Evolutionary conservation across 2,888 invertebrate genomes (phyloP).

Genomic region (Mycogona germanica): DNA sequence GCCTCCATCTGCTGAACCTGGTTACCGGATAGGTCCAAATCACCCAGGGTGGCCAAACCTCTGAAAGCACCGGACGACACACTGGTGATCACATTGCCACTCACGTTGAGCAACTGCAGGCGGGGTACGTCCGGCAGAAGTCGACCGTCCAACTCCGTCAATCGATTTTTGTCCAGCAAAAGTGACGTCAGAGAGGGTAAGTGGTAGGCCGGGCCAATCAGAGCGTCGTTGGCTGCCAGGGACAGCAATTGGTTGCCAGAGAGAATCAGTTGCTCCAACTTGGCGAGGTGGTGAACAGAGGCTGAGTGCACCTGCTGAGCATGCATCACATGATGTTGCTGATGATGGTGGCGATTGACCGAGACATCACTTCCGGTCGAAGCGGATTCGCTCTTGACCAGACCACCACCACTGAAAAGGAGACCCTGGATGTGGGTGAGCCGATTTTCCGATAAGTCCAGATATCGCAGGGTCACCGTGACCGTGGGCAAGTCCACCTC

Average conservation of each 20-base stretch:
- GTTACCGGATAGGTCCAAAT: slow-evolving; percentile 73
- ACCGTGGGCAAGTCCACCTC: too few species aligned
- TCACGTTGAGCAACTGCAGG: slow-evolving; percentile 62
- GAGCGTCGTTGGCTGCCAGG: neutral
- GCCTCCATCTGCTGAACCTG: slow-evolving; percentile 56
- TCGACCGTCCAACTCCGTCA: slow-evolving; percentile 52
- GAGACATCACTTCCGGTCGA: too few species aligned
- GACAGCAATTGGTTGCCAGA: neutral
- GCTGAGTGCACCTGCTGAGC: neutral
- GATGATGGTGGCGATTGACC: too few species aligned
- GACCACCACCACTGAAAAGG: too few species aligned
- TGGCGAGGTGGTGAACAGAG: neutral
- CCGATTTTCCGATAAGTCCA: too few species aligned
- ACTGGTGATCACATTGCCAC: slow-evolving; percentile 55
- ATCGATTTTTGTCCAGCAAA: slow-evolving; percentile 67
- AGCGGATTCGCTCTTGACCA: too few species aligned
- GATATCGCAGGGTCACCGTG: too few species aligned
- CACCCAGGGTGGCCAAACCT: slow-evolving; percentile 62
- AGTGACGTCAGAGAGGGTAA: neutral
- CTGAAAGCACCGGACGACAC: slow-evolving; percentile 59
- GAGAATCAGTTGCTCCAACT: neutral
- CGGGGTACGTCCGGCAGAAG: slow-evolving; percentile 59
- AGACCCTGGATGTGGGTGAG: too few species aligned
- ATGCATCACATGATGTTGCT: too few species aligned
- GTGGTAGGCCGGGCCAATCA: neutral